Conservation (phyloP, 2,888 invertebrate genomes). For the Erebia palarica region DNA sequence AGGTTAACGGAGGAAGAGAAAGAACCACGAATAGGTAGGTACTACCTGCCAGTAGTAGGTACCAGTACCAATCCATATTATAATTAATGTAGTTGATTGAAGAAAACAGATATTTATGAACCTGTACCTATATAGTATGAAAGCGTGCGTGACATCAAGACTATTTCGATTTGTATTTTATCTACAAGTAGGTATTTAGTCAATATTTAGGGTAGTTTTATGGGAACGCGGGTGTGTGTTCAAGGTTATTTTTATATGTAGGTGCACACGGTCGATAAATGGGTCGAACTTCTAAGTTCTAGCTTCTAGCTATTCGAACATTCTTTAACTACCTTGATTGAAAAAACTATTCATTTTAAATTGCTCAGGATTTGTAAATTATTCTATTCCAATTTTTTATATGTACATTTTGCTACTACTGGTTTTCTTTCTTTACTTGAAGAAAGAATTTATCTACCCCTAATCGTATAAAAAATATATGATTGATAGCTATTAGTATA, state of each 20-base stretch:
- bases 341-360: neutral
- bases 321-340: conserved; percentile 5
- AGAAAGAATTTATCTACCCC: too few relatives aligned
- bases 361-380: neutral
- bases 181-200: conserved; percentile 30
- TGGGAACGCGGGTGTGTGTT: conserved; percentile 60
- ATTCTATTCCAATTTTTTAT: neutral
- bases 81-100: neutral
- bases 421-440: too few relatives aligned
- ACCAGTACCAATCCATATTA: neutral
- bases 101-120: neutral
- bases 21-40: too few relatives aligned
- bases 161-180: conserved; percentile 30
- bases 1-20: too few relatives aligned
- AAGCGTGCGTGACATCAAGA: conserved; percentile 10
- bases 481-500: too few relatives aligned
- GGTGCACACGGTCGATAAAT: conserved; percentile 58
- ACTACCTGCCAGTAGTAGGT: too few relatives aligned
- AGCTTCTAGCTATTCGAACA: conserved; percentile 25
- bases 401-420: too few relatives aligned
- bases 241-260: conserved; percentile 59
- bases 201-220: conserved; percentile 46
- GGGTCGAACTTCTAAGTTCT: conserved; percentile 38
- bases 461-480: too few relatives aligned
- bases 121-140: neutral